Evolutionary conservation across 2,797 vertebrate species (phyloP), one percentile per base, ranked within the genome.

Genomic region (Halcyon chelicuti): DNA sequence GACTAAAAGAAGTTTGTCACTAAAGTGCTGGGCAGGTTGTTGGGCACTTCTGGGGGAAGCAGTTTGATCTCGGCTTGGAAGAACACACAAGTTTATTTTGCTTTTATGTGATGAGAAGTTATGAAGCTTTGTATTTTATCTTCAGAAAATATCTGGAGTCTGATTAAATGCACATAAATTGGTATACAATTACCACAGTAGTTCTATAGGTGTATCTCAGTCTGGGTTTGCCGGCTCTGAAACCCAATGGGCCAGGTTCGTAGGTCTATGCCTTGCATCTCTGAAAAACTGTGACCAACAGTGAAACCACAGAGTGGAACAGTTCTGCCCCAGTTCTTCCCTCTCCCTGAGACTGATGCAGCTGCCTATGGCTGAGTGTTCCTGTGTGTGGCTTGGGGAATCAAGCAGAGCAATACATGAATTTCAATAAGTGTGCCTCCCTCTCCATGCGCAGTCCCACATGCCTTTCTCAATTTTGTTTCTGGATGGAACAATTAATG

Each of bases 341-440:
- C 58, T 40, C 84, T 95, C 51, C 52, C 40, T 0, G 18, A 78
- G 82, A 75, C n/a, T 0, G 70, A 58, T 37, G 82, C 87, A 93
- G 75, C 65, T 0, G 18, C 91, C 85, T 78, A 5, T 35, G 79
- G 78, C 76, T 66, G 82, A 84, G 62, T 1, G 35, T 88, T 96
- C 66, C 76, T 10, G 17, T 0, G 5, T n/a, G 62, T n/a, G 66
- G 87, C 85, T 88, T 83, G 91, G 89, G 91, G 91, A 96, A 81
- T 94, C 89, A 91, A 94, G 95, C 89, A 93, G 66, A 96, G 82
- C 85, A 57, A 54, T 73, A 63, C 70, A 90, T 93, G 91, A 93
- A 94, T 96, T 94, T 93, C 93, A 96, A 88, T 88, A 78, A 90
- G 55, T 5, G 4, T 28, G 29, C 31, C 40, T 28, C 74, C 39